Evolutionary conservation across 2,888 invertebrate genomes (phyloP).

Genomic region (Callyntrura sp.): DNA sequence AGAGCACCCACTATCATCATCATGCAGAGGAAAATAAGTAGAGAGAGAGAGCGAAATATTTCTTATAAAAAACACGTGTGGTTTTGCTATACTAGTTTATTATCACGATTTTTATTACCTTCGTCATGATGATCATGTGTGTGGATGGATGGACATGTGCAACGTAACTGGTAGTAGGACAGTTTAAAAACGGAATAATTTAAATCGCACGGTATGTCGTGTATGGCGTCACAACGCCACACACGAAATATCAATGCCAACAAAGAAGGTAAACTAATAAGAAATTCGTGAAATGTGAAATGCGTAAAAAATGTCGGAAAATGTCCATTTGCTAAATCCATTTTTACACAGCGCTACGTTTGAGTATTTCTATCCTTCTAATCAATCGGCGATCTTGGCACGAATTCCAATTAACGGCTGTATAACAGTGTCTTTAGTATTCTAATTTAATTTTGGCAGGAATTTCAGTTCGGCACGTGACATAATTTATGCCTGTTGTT

Average conservation of each 20-base stretch:
- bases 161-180: too few relatives aligned
- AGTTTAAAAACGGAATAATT: background rate
- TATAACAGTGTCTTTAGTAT: background rate
- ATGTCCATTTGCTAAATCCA: too few relatives aligned
- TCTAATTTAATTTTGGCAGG: background rate
- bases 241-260: background rate
- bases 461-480: background rate
- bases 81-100: too few relatives aligned
- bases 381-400: background rate
- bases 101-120: background rate
- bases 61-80: too few relatives aligned
- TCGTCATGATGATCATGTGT: background rate
- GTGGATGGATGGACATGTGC: background rate
- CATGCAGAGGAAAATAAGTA: background rate
- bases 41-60: background rate
- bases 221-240: too few relatives aligned
- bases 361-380: background rate
- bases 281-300: background rate
- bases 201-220: background rate
- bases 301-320: too few relatives aligned
- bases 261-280: background rate
- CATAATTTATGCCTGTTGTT: too few relatives aligned
- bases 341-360: too few relatives aligned
- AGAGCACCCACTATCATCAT: background rate
- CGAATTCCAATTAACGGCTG: slow-evolving; percentile 12